Base-by-base conservation (phyloP, 2,888 invertebrate species). In the Nemoura dubitans region DNA sequence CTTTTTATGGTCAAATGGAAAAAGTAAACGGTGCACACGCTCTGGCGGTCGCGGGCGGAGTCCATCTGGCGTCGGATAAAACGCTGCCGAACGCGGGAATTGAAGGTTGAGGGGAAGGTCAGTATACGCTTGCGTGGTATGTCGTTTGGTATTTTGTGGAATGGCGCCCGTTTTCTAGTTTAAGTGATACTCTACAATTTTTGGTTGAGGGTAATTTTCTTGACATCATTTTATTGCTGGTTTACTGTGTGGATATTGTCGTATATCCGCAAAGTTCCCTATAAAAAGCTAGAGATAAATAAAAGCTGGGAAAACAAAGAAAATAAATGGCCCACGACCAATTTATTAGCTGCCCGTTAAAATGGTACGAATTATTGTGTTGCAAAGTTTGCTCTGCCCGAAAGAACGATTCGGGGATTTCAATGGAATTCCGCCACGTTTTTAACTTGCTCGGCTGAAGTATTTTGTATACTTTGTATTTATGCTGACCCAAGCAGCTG, bases 1-100 rank as follows among this genome's bases (percentile, higher is more conserved):
- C 28, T 59, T 59, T 84, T 84, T 84, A 84, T 84, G 10, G 84
- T 59, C 76, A 27, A 27, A 84, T 84, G 84, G 76, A 84, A 27
- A 84, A 59, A 84, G 28, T 59, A 84, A 84, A 84, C 59, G 84
- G 10, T 29, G 28, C 76, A 5, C 81, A 5, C 81, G 81, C 29
- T 28, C 30, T 27, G 29, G 59, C 59, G 81, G 81, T 81, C 81
- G 81, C 29, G 81, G 29, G 29, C 28, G 81, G 59, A 3, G 14
- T 14, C 21, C 59, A 59, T 59, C 59, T 21, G 3, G 59, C 21
- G 21, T 14, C 59, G 14, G 59, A 59, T 59, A 59, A 59, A 59
- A 36, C 36, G 36, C 36, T 16, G 59, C 10, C 21, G 59, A 59
- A 59, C 59, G 59, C 59, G 10, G 59, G 2, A 7, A 59, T 59